Evolutionary conservation across 2,888 invertebrate species (phyloP).

Genomic region (Drosophila bunnanda): DNA sequence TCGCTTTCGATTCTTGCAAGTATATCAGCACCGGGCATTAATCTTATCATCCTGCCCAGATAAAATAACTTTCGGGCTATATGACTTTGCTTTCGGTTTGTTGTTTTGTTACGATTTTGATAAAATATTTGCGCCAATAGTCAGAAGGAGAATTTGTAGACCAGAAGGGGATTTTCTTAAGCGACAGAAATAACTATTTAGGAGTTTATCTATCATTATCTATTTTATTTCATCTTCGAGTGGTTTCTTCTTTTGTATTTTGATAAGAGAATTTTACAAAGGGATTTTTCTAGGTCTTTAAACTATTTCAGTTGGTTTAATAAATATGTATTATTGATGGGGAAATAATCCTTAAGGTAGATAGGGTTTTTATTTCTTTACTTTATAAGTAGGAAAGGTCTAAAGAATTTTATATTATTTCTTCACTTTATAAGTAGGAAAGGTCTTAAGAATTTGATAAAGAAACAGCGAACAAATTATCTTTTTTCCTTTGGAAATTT

Average conservation of each 20-base stretch:
- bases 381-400: too few species aligned
- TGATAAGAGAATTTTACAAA: too few species aligned
- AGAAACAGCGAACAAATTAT: not conserved
- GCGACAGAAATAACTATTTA: not conserved
- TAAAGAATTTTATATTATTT: too few species aligned
- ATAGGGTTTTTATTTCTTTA: too few species aligned
- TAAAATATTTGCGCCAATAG: conserved; percentile 32
- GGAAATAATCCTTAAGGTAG: not conserved
- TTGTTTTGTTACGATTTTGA: conserved; percentile 27
- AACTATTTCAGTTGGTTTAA: not conserved
- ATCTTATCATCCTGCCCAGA: conserved; percentile 65
- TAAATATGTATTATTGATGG: conserved; percentile 4
- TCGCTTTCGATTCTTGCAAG: conserved; percentile 28
- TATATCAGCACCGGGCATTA: conserved; percentile 33
- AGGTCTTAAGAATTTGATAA: not conserved
- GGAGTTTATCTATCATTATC: not conserved
- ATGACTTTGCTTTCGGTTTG: conserved; percentile 17
- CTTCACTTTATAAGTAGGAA: not conserved
- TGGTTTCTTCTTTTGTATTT: not conserved
- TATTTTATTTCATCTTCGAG: not conserved
- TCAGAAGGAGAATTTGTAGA: conserved; percentile 4
- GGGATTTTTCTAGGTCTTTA: not conserved
- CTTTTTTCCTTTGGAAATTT: not conserved
- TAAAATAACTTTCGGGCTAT: conserved; percentile 58
- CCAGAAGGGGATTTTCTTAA: conserved; percentile 11